These are phyloP conservation scores for Palloptera scutellata DNA, from an alignment of 2,888 invertebrate genomes.

Conservation along the genomic window DNA sequence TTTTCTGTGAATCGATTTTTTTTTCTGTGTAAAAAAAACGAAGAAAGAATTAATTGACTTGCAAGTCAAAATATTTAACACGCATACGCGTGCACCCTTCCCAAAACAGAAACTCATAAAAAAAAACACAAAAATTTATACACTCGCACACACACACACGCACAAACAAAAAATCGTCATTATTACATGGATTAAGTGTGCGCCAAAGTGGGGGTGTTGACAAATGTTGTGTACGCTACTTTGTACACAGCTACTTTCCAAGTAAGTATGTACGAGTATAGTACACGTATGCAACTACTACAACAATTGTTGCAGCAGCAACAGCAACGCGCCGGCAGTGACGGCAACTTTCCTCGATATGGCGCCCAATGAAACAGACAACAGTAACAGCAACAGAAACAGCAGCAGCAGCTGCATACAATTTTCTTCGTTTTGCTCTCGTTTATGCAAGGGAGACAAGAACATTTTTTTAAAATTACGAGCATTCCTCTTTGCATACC, in stretches of 20 bases:
- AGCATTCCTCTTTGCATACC: neutral
- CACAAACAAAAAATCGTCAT: too few species aligned
- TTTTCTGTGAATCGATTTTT: neutral
- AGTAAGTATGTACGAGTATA: conserved; percentile 5
- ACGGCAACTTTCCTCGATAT: neutral
- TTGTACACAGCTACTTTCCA: neutral
- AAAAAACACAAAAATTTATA: neutral
- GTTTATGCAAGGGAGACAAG: too few species aligned
- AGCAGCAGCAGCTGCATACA: conserved; percentile 12
- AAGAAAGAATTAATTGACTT: conserved; percentile 31
- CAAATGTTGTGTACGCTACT: conserved; percentile 19
- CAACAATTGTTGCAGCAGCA: neutral
- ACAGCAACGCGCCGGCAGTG: neutral
- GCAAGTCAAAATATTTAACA: conserved; percentile 32
- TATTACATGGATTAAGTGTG: neutral
- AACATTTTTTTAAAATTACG: too few species aligned
- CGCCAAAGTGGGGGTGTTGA: conserved; percentile 32
- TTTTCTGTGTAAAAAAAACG: conserved; percentile 6
- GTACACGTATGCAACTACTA: neutral
- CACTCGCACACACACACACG: too few species aligned
- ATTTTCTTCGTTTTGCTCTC: conserved; percentile 6
- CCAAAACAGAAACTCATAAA: neutral
- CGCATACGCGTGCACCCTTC: conserved; percentile 1
- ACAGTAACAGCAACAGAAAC: neutral
- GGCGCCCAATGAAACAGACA: conserved; percentile 18